phyloP scores from a whole-genome alignment of 2,888 invertebrate genomes.

The Physocephala rufipes region DNA sequence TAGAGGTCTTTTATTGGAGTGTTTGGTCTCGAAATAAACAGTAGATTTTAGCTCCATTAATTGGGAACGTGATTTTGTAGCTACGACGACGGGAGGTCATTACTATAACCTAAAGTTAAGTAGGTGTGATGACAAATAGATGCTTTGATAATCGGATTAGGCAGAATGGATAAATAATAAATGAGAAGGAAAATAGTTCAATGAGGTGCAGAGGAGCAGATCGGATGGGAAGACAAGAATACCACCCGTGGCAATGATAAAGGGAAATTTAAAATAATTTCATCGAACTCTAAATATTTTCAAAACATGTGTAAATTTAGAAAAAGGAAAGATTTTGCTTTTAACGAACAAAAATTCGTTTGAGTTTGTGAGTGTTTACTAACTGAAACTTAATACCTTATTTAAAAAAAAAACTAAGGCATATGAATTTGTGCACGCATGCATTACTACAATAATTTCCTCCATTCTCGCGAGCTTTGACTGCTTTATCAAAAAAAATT shows the following conservation, averaged over 20 bases:
- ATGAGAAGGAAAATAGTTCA: not conserved
- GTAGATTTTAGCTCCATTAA: not conserved
- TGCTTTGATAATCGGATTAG: slow-evolving; percentile 14
- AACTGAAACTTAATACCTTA: no score
- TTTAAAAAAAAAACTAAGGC: no score
- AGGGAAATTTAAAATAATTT: no score
- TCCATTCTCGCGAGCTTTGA: not conserved
- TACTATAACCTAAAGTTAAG: not conserved
- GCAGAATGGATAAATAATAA: not conserved
- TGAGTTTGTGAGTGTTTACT: no score
- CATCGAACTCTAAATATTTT: no score
- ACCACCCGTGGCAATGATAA: no score
- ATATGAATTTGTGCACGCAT: not conserved
- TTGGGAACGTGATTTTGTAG: not conserved
- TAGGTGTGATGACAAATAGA: not conserved
- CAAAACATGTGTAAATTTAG: no score
- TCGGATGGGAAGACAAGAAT: no score
- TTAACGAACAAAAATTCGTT: no score
- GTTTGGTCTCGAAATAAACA: not conserved
- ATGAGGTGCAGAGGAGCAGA: not conserved
- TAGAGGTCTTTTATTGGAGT: not conserved
- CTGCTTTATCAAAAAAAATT: not conserved
- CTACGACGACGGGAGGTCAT: not conserved
- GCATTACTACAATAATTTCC: not conserved
- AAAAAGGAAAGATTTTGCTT: no score